Evolutionary conservation across 2,113 vertebrate species (phyloP).

Genomic region (Platysternon megacephalum): DNA sequence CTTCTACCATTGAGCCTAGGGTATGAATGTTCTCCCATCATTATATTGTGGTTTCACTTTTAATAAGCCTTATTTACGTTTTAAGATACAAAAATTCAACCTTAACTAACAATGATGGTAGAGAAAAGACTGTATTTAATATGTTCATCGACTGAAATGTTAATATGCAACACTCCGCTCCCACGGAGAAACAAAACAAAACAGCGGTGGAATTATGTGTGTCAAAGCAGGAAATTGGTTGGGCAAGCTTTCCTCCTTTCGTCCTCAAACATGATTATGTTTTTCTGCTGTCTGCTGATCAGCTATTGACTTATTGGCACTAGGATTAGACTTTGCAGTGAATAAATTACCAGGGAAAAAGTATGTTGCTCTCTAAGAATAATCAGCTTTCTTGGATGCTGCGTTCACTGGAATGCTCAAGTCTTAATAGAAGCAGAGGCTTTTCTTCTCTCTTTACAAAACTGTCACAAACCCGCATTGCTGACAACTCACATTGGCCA

Average conservation of each 20-base stretch:
- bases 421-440: neutral
- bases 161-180: conserved; percentile 15
- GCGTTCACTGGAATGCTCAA: neutral
- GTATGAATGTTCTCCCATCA: neutral
- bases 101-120: conserved; percentile 45
- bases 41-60: conserved; percentile 25
- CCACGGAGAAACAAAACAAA: conserved; percentile 44
- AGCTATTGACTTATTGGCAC: neutral
- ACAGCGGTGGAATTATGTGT: conserved; percentile 14
- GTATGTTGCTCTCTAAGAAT: conserved; percentile 32
- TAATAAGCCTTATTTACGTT: conserved; percentile 31
- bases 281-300: conserved; percentile 19
- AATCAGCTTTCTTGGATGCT: neutral
- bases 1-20: neutral
- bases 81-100: conserved; percentile 39
- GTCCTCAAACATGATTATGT: conserved; percentile 39
- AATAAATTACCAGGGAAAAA: conserved; percentile 53
- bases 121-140: conserved; percentile 49
- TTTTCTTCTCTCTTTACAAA: neutral
- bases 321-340: conserved; percentile 50
- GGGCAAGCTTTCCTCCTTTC: conserved; percentile 38
- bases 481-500: neutral
- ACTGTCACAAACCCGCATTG: neutral
- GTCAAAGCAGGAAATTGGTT: conserved; percentile 64
- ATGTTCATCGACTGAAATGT: conserved; percentile 20